A percentile compares a stretch with the other conserved stretches of the same genome.
phyloP scores from a whole-genome alignment of 1,140 invertebrate species.

The Copidosoma floridanum region DNA sequence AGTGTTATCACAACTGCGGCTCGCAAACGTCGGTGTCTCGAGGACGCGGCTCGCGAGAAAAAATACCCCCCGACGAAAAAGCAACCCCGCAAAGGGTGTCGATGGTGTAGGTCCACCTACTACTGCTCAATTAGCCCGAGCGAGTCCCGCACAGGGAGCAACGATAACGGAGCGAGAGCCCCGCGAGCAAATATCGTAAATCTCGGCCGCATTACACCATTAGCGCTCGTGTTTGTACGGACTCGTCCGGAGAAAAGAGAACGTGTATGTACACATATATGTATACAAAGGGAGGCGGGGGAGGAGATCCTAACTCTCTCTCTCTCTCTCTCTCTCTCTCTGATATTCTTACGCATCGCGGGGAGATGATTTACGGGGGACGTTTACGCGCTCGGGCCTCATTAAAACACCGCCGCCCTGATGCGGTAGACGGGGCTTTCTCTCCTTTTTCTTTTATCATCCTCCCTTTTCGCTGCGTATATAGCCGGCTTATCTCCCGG shows the following conservation, averaged over 20 bases:
- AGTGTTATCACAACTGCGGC: neutral
- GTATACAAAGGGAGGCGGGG: neutral
- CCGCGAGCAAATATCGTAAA: constrained; percentile 12
- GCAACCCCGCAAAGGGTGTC: too few relatives aligned
- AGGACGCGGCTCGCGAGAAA: too few relatives aligned
- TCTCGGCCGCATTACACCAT: neutral
- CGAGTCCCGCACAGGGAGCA: neutral
- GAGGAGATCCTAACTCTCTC: neutral
- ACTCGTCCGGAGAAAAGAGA: too few relatives aligned
- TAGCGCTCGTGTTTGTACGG: neutral
- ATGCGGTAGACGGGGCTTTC: neutral
- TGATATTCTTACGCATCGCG: constrained; percentile 28
- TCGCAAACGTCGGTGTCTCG: too few relatives aligned
- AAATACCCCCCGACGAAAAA: too few relatives aligned
- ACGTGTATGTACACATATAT: too few relatives aligned
- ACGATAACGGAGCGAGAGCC: too few relatives aligned
- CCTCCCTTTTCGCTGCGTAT: too few relatives aligned
- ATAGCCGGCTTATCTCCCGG: neutral
- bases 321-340: constrained; percentile 17
- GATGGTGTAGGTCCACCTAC: too few relatives aligned
- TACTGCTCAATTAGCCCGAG: constrained; percentile 5
- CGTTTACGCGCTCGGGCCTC: constrained; percentile 50
- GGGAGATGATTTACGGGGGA: constrained; percentile 52
- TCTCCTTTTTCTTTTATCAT: neutral
- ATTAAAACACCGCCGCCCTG: constrained; percentile 45